These are phyloP conservation scores for Glossosoma conforme DNA, from an alignment of 1,140 invertebrate genomes.

Conservation along the genomic window DNA sequence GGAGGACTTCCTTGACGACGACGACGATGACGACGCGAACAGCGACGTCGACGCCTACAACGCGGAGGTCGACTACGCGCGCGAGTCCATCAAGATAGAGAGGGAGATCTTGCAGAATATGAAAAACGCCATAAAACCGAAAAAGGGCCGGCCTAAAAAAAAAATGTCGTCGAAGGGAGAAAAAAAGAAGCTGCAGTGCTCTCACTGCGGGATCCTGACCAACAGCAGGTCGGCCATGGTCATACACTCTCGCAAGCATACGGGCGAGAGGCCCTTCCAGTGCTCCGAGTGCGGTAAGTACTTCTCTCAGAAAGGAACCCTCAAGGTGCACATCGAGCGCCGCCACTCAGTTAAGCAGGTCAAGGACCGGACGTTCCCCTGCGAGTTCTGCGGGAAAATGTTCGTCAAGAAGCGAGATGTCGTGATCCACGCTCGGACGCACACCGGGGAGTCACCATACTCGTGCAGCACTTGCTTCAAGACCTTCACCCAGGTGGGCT, in stretches of 20 bases:
- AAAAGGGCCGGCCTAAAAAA: not conserved
- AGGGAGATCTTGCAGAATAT: not conserved
- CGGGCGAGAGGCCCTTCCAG: conserved; percentile 50
- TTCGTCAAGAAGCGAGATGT: conserved; percentile 45
- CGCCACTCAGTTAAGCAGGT: conserved; percentile 43
- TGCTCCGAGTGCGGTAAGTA: conserved; percentile 51
- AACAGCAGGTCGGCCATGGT: conserved; percentile 41
- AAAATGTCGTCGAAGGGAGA: conserved; percentile 6
- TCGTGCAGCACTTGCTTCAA: conserved; percentile 13
- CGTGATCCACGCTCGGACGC: conserved; percentile 35
- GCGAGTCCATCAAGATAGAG: not conserved
- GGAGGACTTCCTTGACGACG: conserved; percentile 1
- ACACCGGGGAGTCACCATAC: conserved; percentile 26
- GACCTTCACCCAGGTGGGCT: conserved; percentile 18
- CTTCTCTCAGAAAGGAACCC: conserved; percentile 48
- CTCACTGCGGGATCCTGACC: conserved; percentile 9
- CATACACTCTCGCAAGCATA: conserved; percentile 53
- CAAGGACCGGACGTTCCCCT: conserved; percentile 34
- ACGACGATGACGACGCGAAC: not conserved
- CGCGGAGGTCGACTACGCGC: not conserved
- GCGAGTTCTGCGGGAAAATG: conserved; percentile 44
- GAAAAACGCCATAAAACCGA: conserved; percentile 7
- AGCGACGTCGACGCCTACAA: conserved; percentile 3
- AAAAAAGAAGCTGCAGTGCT: conserved; percentile 15
- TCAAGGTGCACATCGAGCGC: conserved; percentile 45